phyloP scores from a whole-genome alignment of 2,797 vertebrate genomes.

The Erethizon dorsatum region DNA sequence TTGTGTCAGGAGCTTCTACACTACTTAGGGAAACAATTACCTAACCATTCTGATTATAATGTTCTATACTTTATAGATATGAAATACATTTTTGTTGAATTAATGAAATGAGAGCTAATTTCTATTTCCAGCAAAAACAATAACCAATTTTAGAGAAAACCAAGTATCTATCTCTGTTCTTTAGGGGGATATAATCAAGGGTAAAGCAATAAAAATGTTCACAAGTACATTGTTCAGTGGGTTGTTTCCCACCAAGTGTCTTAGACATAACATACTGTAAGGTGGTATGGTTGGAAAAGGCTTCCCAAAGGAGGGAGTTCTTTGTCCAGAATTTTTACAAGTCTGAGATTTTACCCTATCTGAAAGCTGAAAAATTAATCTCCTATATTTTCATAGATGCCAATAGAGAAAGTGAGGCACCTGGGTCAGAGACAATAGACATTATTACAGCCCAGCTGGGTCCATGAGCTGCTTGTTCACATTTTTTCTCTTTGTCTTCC shows the following conservation, averaged over 20 bases:
- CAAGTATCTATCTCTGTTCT: neutral
- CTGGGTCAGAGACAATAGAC: neutral
- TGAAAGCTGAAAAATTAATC: neutral
- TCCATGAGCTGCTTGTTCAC: neutral
- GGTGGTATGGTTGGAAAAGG: neutral
- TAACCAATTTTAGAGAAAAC: conserved; percentile 26
- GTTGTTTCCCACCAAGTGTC: conserved; percentile 37
- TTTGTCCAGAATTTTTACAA: conserved; percentile 43
- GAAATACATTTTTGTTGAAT: conserved; percentile 63
- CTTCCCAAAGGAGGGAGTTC: conserved; percentile 3
- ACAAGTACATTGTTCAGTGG: conserved; percentile 22
- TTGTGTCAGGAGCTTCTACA: neutral
- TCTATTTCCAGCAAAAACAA: conserved; percentile 55
- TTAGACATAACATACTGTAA: neutral
- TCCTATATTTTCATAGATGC: neutral
- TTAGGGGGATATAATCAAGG: conserved; percentile 5
- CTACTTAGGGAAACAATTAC: conserved; percentile 45
- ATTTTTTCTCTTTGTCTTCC: neutral
- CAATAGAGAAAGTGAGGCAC: neutral
- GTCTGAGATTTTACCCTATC: neutral
- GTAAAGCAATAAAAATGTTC: conserved; percentile 62
- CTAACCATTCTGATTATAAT: conserved; percentile 50
- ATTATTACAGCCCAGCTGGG: neutral
- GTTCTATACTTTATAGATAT: conserved; percentile 48
- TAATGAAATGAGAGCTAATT: conserved; percentile 49